Evolutionary conservation across 2,888 invertebrate genomes (phyloP).

Genomic region (Lysandra coridon): DNA sequence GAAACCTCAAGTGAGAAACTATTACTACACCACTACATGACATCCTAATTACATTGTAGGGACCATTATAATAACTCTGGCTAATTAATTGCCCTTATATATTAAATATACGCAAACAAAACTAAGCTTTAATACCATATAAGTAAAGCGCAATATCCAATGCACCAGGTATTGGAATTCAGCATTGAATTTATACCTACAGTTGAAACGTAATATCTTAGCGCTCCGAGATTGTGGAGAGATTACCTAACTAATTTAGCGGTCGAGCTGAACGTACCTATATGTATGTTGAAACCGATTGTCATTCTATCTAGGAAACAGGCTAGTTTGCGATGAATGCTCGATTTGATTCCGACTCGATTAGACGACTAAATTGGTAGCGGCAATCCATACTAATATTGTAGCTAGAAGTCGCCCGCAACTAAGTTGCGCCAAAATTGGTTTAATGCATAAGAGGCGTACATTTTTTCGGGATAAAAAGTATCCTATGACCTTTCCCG

Average conservation of each 20-base stretch:
- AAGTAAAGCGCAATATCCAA: background rate
- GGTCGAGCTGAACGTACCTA: slow-evolving; percentile 15
- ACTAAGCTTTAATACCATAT: background rate
- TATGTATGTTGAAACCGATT: slow-evolving; percentile 12
- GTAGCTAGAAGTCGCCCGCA: no score
- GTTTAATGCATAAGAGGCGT: no score
- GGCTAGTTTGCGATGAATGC: background rate
- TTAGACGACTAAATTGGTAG: background rate
- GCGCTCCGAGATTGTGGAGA: slow-evolving; percentile 10
- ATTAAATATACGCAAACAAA: background rate
- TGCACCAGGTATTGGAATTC: background rate
- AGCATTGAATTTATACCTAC: slow-evolving; percentile 20
- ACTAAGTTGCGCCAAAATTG: no score
- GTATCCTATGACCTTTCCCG: no score
- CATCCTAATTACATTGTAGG: slow-evolving; percentile 21
- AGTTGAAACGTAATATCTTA: slow-evolving; percentile 15
- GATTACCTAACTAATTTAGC: slow-evolving; percentile 23
- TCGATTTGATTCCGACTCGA: background rate
- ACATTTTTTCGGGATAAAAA: no score
- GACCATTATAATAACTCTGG: background rate
- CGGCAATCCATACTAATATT: background rate
- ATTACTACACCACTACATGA: background rate
- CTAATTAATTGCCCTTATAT: slow-evolving; percentile 10
- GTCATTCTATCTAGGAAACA: slow-evolving; percentile 5
- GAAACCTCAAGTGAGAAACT: background rate